These are phyloP conservation scores for Isurus oxyrinchus DNA, from an alignment of 2,113 vertebrate genomes.

Conservation along the genomic window DNA sequence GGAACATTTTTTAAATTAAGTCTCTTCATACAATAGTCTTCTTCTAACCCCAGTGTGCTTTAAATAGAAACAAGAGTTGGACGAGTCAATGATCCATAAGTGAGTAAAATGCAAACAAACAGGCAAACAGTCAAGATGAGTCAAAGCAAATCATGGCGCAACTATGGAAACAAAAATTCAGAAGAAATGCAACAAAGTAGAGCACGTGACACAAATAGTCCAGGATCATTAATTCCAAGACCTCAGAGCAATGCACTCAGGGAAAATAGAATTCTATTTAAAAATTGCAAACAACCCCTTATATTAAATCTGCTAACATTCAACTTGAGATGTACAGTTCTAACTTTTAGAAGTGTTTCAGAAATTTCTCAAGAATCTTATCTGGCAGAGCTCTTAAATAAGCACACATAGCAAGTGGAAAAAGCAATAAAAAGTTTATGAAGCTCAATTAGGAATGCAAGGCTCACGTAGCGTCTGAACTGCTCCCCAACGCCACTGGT, in stretches of 20 bases:
- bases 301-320: background rate
- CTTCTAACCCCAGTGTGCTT: background rate
- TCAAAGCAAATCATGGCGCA: background rate
- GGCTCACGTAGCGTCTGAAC: background rate
- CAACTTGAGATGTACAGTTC: background rate
- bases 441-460: background rate
- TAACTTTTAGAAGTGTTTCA: background rate
- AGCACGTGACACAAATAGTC: background rate
- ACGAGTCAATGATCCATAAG: background rate
- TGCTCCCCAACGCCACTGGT: background rate
- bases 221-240: background rate
- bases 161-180: slow-evolving; percentile 14
- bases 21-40: background rate
- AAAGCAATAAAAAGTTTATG: background rate
- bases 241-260: background rate
- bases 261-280: background rate
- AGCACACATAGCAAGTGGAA: background rate
- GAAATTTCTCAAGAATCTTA: background rate
- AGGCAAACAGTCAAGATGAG: background rate
- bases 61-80: background rate
- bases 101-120: background rate
- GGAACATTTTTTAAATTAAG: background rate
- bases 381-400: background rate
- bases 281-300: background rate
- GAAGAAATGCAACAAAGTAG: background rate